phyloP scores from a whole-genome alignment of 30 jellyfish, hydroid and myxozoan genomes.

The Chrysaora quinquecirrha region DNA sequence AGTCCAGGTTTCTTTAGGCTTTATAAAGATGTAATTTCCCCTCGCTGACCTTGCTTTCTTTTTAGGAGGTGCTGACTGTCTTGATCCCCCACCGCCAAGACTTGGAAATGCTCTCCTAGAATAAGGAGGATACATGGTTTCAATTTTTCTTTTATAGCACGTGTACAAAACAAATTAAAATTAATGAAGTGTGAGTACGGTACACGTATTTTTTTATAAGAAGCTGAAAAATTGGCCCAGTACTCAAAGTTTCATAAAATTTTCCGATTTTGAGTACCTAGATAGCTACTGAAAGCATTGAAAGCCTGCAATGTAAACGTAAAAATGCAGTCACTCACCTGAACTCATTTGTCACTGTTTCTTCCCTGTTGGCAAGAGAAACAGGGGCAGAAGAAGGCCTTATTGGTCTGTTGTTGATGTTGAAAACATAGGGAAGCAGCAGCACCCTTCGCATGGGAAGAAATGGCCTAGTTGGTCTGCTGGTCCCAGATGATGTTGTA shows the following conservation, averaged over 20 bases:
- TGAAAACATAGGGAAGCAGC: neutral
- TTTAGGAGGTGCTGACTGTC: constrained; percentile 15
- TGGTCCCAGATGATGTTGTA: neutral
- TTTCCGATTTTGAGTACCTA: too few species aligned
- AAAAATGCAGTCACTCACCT: neutral
- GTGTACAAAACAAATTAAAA: neutral
- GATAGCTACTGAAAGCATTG: too few species aligned
- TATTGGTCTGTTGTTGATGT: neutral
- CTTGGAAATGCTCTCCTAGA: constrained; percentile 39
- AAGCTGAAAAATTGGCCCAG: too few species aligned
- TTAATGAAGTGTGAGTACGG: neutral
- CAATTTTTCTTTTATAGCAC: neutral
- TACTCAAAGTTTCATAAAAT: too few species aligned
- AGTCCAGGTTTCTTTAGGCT: constrained; percentile 40
- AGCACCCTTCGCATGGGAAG: constrained; percentile 3
- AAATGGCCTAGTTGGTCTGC: constrained; percentile 2
- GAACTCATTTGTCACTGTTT: neutral
- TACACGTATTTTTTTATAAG: too few species aligned
- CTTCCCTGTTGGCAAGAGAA: too few species aligned
- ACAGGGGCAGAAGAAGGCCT: constrained; percentile 4
- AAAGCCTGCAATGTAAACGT: neutral
- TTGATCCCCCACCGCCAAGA: constrained; percentile 16
- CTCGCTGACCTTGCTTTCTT: neutral
- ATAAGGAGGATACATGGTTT: neutral
- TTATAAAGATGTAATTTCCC: constrained; percentile 6